These are phyloP conservation scores for Eulemur rubriventer DNA, from an alignment of 2,797 vertebrate genomes.

Conservation along the genomic window DNA sequence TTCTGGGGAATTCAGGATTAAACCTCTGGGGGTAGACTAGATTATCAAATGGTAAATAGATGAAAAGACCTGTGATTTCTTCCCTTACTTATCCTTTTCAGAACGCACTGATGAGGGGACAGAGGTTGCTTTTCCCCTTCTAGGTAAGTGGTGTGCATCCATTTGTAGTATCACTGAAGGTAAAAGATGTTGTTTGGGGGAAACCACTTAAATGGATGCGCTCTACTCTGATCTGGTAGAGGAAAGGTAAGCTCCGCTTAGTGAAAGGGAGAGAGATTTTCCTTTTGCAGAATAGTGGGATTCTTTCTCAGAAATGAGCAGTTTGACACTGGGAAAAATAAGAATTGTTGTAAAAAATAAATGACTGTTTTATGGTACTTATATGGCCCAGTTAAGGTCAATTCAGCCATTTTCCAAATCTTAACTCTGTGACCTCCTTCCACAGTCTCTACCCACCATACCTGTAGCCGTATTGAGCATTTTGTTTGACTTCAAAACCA, in stretches of 20 bases:
- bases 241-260: constrained; percentile 63
- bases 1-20: constrained; percentile 44
- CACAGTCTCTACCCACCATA: background rate
- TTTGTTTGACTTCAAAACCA: constrained; percentile 34
- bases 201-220: constrained; percentile 21
- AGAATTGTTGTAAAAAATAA: constrained; percentile 40
- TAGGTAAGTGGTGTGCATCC: constrained; percentile 73
- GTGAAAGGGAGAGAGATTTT: constrained; percentile 35
- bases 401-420: constrained; percentile 4
- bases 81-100: constrained; percentile 69
- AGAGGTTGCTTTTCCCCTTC: constrained; percentile 74
- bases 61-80: constrained; percentile 75
- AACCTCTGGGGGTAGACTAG: constrained; percentile 36
- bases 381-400: constrained; percentile 6
- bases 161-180: constrained; percentile 58
- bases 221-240: constrained; percentile 58
- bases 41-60: constrained; percentile 46
- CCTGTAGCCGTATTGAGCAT: background rate
- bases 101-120: constrained; percentile 76
- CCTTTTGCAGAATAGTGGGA: constrained; percentile 30
- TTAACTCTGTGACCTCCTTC: constrained; percentile 20
- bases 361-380: background rate
- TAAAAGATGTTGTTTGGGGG: constrained; percentile 44
- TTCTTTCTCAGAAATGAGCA: constrained; percentile 49
- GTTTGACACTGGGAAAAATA: background rate